These are phyloP conservation scores for Nebria brevicollis DNA, from an alignment of 2,888 invertebrate species.

Conservation along the genomic window DNA sequence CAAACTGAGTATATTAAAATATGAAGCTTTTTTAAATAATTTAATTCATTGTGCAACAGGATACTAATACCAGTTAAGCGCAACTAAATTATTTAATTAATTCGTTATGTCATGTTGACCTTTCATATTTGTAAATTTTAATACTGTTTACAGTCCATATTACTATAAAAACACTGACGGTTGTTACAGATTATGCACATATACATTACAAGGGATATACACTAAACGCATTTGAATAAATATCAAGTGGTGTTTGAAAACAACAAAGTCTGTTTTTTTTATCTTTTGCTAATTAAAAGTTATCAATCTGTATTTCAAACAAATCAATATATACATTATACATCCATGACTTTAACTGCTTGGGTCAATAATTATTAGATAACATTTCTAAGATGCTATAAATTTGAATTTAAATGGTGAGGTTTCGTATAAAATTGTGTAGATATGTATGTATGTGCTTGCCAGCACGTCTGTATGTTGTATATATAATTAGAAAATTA, in stretches of 20 bases:
- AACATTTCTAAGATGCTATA: not conserved
- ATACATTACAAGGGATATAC: no score
- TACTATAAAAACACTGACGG: no score
- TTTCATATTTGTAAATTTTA: no score
- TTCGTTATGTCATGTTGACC: no score
- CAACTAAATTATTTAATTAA: no score
- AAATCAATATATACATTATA: not conserved
- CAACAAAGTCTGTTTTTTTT: not conserved
- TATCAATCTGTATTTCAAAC: not conserved
- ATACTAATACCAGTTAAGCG: no score
- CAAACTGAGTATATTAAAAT: no score
- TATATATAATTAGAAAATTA: not conserved
- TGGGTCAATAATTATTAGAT: not conserved
- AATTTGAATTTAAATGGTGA: not conserved
- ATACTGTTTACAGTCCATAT: no score
- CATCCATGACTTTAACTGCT: not conserved
- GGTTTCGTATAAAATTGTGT: not conserved
- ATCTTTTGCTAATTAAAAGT: not conserved
- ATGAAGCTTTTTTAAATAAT: no score
- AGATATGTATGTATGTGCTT: not conserved
- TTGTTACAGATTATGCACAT: no score
- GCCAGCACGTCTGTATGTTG: not conserved
- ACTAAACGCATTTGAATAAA: not conserved
- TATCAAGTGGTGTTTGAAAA: not conserved
- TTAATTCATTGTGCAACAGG: no score